phyloP scores from a whole-genome alignment of 2,797 vertebrate genomes.

The Sphenopsis melanotis region DNA sequence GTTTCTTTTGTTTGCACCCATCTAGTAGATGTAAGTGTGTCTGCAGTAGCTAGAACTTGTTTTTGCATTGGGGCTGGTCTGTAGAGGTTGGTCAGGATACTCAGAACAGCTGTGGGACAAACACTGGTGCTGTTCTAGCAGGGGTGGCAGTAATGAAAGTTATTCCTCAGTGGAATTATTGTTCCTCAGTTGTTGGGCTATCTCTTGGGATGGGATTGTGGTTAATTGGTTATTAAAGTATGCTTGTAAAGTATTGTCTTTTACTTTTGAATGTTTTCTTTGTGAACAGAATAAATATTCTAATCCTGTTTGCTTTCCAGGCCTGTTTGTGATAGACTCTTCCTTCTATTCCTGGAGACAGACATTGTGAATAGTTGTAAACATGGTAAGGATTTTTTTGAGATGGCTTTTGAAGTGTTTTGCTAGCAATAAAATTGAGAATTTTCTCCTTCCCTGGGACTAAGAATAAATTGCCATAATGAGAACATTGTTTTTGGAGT shows the following conservation, averaged over 20 bases:
- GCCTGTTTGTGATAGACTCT: not conserved
- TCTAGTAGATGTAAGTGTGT: not conserved
- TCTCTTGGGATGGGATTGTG: not conserved
- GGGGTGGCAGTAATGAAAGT: not conserved
- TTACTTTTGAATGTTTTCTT: not conserved
- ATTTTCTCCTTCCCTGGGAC: not conserved
- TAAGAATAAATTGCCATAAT: not conserved
- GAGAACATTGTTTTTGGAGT: not conserved
- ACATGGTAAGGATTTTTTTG: conserved; percentile 67
- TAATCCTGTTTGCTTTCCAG: conserved; percentile 19
- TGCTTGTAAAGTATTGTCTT: not conserved
- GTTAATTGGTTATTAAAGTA: not conserved
- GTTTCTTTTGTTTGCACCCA: not conserved
- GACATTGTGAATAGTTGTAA: not conserved
- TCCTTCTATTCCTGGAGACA: not conserved
- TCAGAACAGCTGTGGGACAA: not conserved
- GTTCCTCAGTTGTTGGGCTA: not conserved
- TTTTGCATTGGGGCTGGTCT: not conserved
- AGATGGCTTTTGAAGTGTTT: not conserved
- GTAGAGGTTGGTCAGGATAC: not conserved
- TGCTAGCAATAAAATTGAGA: not conserved
- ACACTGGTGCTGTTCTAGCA: not conserved
- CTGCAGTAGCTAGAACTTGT: not conserved
- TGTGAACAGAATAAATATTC: not conserved
- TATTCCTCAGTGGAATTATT: not conserved